Base-by-base conservation (phyloP, 1,140 invertebrate genomes). In the Araneus ventricosus region DNA sequence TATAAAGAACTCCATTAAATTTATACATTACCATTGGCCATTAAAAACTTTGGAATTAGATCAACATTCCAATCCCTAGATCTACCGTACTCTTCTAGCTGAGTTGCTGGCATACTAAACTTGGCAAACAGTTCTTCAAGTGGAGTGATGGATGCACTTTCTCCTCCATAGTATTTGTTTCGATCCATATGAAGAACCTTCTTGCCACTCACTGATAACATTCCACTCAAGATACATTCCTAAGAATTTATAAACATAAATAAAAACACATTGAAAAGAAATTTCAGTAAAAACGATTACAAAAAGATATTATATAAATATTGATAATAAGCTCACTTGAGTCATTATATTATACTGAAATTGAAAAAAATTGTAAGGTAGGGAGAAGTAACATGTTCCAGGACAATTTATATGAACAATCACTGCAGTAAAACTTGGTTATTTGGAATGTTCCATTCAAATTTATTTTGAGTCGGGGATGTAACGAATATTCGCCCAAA, bases 131-230 rank as follows among this genome's bases (percentile, higher is more conserved):
- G 96, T 96, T 99, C 99, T 96, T 99, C 99, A 95, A 99, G 96
- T 91, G 99, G 99, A 94, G 99, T 99, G 95, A 99, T 98, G 94
- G 99, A 99, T 94, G 99, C 99, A 95, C 98, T 99, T 96, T 99
- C 99, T 94, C 99, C 99, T 92, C 99, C 99, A 96, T 99, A 99
- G 96, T 99, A 99, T 96, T 99, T 99, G 96, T 99, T 99, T 94
- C 99, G 97, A 96, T 99, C 99, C 96, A 99, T 99, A 96, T 99
- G 99, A 93, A 99, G 96, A 84, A 99, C 99, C 96, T 99, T 99
- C 96, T 99, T 99, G 93, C 99, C 99, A 94, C 98, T 99, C 34
- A 99, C 99, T 57, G 99, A 99, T 88, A 99, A 96, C 98, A 99
- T 99, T 93, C 99, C 99, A 96, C 98, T 99, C 37, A 99, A 96